Conservation (phyloP, 2,888 invertebrate genomes). For the Quadriops clusia region DNA sequence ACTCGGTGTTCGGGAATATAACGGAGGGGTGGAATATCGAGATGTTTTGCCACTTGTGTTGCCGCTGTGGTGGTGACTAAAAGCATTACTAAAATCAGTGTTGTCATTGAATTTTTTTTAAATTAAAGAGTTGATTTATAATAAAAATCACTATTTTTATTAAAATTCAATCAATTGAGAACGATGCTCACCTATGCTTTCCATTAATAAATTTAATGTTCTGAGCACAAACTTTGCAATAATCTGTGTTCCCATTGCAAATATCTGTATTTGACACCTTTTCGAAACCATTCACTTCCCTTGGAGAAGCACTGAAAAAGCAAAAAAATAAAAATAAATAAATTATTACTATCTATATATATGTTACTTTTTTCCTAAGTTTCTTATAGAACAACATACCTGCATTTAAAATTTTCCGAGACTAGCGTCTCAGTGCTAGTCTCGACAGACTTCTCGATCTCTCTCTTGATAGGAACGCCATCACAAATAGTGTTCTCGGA, state of each 20-base stretch:
- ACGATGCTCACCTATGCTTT: constrained; percentile 24
- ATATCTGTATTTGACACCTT: constrained; percentile 24
- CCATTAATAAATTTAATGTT: constrained; percentile 27
- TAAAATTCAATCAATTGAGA: not conserved
- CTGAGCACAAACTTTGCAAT: constrained; percentile 30
- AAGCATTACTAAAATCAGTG: constrained; percentile 9
- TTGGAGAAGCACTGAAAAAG: constrained; percentile 26
- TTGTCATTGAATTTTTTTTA: too few relatives aligned
- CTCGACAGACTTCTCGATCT: constrained; percentile 30
- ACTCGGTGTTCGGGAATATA: constrained; percentile 46
- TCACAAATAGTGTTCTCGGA: constrained; percentile 26
- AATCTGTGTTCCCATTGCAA: constrained; percentile 22
- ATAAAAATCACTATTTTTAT: too few relatives aligned
- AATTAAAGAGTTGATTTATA: too few relatives aligned
- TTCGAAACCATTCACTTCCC: constrained; percentile 31
- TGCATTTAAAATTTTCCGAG: constrained; percentile 27
- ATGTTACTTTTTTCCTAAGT: too few relatives aligned
- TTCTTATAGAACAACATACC: constrained; percentile 19
- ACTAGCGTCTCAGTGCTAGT: constrained; percentile 45
- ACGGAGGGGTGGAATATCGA: constrained; percentile 38
- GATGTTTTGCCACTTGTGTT: constrained; percentile 23
- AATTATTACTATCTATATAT: constrained; percentile 5
- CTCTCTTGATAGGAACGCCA: constrained; percentile 3
- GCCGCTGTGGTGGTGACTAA: constrained; percentile 17
- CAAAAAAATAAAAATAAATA: constrained; percentile 5